These are phyloP conservation scores for Felis catus DNA, from an alignment of 2,113 vertebrate species.

Conservation along the genomic window DNA sequence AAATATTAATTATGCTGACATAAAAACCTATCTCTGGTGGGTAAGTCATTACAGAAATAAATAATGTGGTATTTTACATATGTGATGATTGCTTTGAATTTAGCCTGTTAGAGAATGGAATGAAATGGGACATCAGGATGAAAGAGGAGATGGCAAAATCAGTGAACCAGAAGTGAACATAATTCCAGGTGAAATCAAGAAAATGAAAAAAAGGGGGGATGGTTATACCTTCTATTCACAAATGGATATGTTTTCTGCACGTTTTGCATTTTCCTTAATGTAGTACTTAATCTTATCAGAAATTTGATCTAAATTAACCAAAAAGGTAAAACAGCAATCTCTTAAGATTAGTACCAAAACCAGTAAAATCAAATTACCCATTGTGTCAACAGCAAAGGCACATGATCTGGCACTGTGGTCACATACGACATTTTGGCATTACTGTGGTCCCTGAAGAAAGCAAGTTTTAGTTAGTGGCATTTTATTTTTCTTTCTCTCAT, in stretches of 20 bases:
- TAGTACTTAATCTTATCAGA: conserved; percentile 87
- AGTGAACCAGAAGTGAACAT: not conserved
- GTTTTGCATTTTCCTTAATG: conserved; percentile 83
- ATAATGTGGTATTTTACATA: not conserved
- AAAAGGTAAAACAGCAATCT: not conserved
- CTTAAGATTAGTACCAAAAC: not conserved
- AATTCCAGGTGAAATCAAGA: not conserved
- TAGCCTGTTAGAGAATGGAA: not conserved
- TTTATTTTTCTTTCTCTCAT: not conserved
- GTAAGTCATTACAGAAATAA: not conserved
- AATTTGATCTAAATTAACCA: conserved; percentile 91
- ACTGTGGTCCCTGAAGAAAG: not conserved
- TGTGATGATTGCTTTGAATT: not conserved
- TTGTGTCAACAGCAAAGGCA: not conserved
- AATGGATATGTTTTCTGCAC: conserved; percentile 87
- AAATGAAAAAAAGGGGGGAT: not conserved
- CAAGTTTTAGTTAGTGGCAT: not conserved
- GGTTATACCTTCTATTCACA: conserved; percentile 88
- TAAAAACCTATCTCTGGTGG: not conserved
- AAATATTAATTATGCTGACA: not conserved
- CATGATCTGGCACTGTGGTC: not conserved
- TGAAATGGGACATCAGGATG: not conserved
- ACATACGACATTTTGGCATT: not conserved
- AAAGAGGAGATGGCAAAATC: not conserved
- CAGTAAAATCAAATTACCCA: not conserved